Percentiles rank a stretch among this genome's conserved stretches.
Conservation (phyloP, 2,888 invertebrate genomes). For the Teleiodes luculella region DNA sequence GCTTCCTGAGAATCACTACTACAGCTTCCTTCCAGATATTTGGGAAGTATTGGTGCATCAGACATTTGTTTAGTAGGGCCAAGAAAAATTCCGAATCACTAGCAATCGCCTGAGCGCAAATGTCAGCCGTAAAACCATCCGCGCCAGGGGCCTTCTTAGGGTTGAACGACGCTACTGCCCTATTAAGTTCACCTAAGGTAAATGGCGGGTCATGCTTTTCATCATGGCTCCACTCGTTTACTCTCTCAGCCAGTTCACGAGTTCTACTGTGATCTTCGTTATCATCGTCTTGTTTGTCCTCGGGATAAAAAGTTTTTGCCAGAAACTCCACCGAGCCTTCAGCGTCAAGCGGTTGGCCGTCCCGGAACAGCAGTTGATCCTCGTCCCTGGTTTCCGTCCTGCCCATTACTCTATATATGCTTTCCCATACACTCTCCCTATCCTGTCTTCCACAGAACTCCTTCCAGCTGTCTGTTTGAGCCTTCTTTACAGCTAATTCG, state of each 20-base stretch:
- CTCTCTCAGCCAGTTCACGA: not conserved
- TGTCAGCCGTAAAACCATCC: slow-evolving; percentile 19
- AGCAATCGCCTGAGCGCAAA: not conserved
- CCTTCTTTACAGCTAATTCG: not conserved
- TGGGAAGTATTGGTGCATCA: slow-evolving; percentile 21
- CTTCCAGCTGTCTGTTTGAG: not conserved
- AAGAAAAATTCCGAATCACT: not conserved
- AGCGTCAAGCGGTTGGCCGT: not conserved
- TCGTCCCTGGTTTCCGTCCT: not conserved
- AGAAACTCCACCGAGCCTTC: not conserved
- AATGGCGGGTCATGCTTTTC: slow-evolving; percentile 21
- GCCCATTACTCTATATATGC: not conserved
- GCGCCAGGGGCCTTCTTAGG: slow-evolving; percentile 28
- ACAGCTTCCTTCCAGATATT: slow-evolving; percentile 23
- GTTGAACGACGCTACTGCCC: slow-evolving; percentile 16
- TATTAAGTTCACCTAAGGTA: slow-evolving; percentile 16
- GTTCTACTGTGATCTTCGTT: not conserved
- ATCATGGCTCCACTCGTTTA: not conserved
- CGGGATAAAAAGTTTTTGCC: slow-evolving; percentile 1
- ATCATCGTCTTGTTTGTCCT: not conserved
- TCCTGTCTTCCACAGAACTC: too few relatives aligned
- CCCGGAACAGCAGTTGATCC: not conserved
- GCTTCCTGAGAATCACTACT: slow-evolving; percentile 24
- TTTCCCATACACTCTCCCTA: too few relatives aligned
- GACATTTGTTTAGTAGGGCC: slow-evolving; percentile 12